phyloP scores from a whole-genome alignment of 2,797 vertebrate species.

The Cuniculus paca region DNA sequence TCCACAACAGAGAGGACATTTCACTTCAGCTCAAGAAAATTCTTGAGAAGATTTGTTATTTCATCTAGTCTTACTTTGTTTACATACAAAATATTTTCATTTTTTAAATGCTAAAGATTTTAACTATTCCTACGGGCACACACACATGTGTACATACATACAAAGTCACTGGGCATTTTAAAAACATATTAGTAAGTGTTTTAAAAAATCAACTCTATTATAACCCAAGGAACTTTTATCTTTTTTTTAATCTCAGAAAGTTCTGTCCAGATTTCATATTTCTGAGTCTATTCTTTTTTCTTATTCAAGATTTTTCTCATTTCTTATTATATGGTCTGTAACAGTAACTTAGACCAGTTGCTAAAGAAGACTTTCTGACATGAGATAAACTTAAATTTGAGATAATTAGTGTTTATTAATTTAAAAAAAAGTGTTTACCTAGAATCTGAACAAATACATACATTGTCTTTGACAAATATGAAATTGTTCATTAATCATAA shows the following conservation, averaged over 20 bases:
- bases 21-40: not conserved
- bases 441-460: not conserved
- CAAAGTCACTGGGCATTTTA: not conserved
- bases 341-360: not conserved
- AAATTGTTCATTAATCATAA: not conserved
- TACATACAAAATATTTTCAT: slow-evolving; percentile 25
- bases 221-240: not conserved
- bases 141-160: not conserved
- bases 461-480: not conserved
- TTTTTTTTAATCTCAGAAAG: not conserved
- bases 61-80: slow-evolving; percentile 12
- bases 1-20: not conserved
- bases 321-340: not conserved
- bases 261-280: not conserved
- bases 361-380: not conserved
- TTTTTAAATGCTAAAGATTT: slow-evolving; percentile 12
- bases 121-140: not conserved
- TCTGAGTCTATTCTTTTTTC: slow-evolving; percentile 4
- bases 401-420: not conserved
- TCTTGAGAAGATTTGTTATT: not conserved
- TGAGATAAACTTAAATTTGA: slow-evolving; percentile 19
- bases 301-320: slow-evolving; percentile 48
- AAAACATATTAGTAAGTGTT: not conserved
- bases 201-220: not conserved
- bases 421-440: not conserved